Percentiles rank a stretch among this genome's conserved stretches.
phyloP scores from a whole-genome alignment of 2,113 vertebrate genomes.

The Melospiza melodia region DNA sequence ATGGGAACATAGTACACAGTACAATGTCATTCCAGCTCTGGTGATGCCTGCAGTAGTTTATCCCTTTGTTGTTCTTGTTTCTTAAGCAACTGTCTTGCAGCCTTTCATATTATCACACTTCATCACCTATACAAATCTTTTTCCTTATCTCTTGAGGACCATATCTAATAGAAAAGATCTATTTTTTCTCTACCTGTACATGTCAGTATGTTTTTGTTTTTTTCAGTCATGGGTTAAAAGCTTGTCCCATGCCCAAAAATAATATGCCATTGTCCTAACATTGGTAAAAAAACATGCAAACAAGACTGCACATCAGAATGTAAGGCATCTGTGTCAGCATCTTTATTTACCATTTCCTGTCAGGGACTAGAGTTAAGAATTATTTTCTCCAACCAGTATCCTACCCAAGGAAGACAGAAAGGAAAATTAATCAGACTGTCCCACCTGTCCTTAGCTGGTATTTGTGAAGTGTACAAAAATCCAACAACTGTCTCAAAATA shows the following conservation, averaged over 20 bases:
- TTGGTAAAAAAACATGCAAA: not conserved
- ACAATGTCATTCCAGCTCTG: constrained; percentile 81
- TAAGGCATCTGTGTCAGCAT: not conserved
- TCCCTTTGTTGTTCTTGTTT: constrained; percentile 82
- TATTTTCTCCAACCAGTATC: not conserved
- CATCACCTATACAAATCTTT: constrained; percentile 63
- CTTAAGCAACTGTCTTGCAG: constrained; percentile 82
- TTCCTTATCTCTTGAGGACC: constrained; percentile 49
- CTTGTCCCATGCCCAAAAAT: constrained; percentile 13
- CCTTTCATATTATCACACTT: constrained; percentile 73
- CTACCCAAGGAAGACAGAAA: not conserved
- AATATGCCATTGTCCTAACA: not conserved
- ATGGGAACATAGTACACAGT: constrained; percentile 85
- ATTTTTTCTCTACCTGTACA: not conserved
- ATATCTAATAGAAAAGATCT: constrained; percentile 16
- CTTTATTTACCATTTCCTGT: not conserved
- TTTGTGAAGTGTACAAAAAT: not conserved
- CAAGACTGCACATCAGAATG: not conserved
- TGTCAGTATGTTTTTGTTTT: not conserved
- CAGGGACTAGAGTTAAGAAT: not conserved
- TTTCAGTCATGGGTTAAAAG: constrained; percentile 21
- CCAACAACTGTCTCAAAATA: not conserved
- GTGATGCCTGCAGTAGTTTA: constrained; percentile 81
- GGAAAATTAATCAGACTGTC: not conserved
- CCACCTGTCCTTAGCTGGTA: not conserved